Evolutionary conservation across 1,140 invertebrate species (phyloP).

Genomic region (Hylaeus volcanicus): DNA sequence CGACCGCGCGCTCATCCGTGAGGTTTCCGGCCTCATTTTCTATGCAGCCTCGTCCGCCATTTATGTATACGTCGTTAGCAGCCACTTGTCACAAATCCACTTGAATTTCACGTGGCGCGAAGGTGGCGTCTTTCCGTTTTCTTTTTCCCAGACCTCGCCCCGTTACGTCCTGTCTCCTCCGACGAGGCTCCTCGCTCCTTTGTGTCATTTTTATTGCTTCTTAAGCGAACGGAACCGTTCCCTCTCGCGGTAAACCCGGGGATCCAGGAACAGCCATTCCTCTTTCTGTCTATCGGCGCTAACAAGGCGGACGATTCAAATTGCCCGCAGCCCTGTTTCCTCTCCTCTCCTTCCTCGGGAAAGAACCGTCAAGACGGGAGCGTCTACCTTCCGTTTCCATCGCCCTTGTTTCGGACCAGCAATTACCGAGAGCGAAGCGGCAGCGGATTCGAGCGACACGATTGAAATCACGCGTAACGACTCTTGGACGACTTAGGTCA

Average conservation of each 20-base stretch:
- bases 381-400: conserved; percentile 42
- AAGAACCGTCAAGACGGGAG: not conserved
- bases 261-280: not conserved
- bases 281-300: conserved; percentile 61
- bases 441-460: conserved; percentile 30
- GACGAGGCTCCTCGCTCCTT: not conserved
- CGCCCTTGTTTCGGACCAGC: not conserved
- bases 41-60: conserved; percentile 27
- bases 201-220: conserved; percentile 27
- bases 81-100: conserved; percentile 65
- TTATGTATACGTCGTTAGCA: conserved; percentile 72
- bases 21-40: conserved; percentile 61
- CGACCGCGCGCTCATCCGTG: not conserved
- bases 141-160: not conserved
- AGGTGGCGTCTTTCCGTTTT: conserved; percentile 7
- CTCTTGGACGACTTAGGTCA: not conserved
- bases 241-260: conserved; percentile 4
- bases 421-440: conserved; percentile 43
- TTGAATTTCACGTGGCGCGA: conserved; percentile 57
- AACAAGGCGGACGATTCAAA: conserved; percentile 70
- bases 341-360: not conserved
- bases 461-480: conserved; percentile 49
- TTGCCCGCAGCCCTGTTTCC: conserved; percentile 55
- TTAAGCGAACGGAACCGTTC: conserved; percentile 1
- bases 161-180: not conserved